Evolutionary conservation across 2,113 vertebrate genomes (phyloP).

Genomic region (Thomomys bottae): DNA sequence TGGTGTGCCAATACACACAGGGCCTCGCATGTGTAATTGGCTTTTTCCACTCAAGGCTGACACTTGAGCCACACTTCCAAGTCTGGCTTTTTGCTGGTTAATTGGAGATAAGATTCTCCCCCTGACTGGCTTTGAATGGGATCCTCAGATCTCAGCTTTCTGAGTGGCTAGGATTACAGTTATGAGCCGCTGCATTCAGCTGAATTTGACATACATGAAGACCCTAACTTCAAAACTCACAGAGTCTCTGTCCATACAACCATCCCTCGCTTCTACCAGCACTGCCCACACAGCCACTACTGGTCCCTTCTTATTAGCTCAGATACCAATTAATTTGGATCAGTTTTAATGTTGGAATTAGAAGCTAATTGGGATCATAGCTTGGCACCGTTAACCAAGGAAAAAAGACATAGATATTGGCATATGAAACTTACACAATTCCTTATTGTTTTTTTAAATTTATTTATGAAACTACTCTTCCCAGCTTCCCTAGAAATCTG

Average conservation of each 20-base stretch:
- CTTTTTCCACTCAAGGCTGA: no score
- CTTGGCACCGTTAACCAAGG: conserved; percentile 50
- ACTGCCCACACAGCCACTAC: background rate
- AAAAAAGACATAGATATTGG: conserved; percentile 2
- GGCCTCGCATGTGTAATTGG: no score
- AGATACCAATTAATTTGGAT: background rate
- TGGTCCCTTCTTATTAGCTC: background rate
- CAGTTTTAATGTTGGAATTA: conserved; percentile 19
- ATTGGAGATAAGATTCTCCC: no score
- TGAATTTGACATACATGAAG: background rate
- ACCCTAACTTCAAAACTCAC: background rate
- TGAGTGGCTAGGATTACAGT: no score
- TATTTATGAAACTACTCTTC: conserved; percentile 10
- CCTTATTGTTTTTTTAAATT: conserved; percentile 54
- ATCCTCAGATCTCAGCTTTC: no score
- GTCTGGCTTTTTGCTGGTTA: no score
- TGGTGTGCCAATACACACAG: no score
- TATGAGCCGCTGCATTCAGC: no score
- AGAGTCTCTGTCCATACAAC: background rate
- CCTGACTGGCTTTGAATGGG: no score
- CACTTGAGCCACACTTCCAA: no score
- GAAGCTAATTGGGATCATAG: conserved; percentile 59
- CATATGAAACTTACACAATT: conserved; percentile 28
- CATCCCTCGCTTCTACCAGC: background rate
- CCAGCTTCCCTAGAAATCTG: conserved; percentile 14